These are phyloP conservation scores for Gambusia holbrooki DNA, from an alignment of 2,113 vertebrate genomes.

Conservation along the genomic window DNA sequence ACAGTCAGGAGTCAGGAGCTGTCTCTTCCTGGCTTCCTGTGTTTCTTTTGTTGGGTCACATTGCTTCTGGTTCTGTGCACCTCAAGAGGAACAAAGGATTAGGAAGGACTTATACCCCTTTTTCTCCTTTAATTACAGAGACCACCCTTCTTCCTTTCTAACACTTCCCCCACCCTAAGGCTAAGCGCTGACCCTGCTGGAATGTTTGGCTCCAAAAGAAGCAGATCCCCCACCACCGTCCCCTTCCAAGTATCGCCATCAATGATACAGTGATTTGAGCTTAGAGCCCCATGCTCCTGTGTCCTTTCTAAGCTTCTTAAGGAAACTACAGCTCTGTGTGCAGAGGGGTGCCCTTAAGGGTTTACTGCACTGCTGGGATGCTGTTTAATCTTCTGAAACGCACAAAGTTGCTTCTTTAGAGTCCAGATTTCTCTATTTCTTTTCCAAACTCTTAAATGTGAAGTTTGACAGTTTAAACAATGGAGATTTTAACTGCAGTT, in stretches of 20 bases:
- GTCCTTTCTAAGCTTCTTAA: conserved; percentile 62
- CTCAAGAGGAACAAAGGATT: conserved; percentile 75
- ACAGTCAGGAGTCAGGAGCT: conserved; percentile 10
- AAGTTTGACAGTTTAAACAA: not conserved
- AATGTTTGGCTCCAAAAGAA: conserved; percentile 57
- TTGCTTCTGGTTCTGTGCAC: conserved; percentile 70
- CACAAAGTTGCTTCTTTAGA: not conserved
- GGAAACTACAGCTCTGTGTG: conserved; percentile 33
- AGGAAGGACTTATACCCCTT: conserved; percentile 61
- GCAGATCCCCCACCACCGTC: conserved; percentile 34
- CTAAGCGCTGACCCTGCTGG: conserved; percentile 56
- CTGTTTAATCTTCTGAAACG: conserved; percentile 16
- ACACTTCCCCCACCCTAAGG: conserved; percentile 42
- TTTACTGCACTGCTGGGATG: conserved; percentile 10
- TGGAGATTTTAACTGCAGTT: not conserved
- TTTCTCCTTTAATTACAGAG: conserved; percentile 67
- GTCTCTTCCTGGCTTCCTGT: conserved; percentile 61
- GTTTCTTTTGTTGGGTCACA: conserved; percentile 52
- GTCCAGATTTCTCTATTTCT: not conserved
- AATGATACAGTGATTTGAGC: conserved; percentile 45
- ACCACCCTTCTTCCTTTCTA: conserved; percentile 66
- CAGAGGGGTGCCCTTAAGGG: conserved; percentile 22
- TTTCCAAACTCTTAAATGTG: not conserved
- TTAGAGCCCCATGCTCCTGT: conserved; percentile 40
- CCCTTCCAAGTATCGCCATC: conserved; percentile 5